phyloP scores from a whole-genome alignment of 2,888 invertebrate genomes.

The Helobdella robusta region DNA sequence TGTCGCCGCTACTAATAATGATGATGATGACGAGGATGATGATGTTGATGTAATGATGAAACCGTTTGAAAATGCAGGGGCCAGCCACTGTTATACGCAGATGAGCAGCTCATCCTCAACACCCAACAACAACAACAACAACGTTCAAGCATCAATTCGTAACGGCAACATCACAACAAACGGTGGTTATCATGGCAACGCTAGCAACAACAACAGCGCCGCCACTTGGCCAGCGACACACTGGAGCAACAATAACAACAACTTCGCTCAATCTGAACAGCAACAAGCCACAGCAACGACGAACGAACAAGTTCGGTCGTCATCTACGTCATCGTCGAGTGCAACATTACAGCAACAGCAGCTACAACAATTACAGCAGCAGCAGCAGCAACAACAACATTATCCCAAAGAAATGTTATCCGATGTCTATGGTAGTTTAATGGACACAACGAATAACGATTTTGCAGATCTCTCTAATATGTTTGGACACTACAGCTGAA shows the following conservation, averaged over 20 bases:
- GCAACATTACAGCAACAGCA: neutral
- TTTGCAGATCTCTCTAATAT: constrained; percentile 16
- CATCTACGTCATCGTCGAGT: neutral
- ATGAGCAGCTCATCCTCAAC: no score
- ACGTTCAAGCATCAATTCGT: no score
- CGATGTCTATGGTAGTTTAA: constrained; percentile 19
- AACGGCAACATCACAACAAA: no score
- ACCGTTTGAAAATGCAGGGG: no score
- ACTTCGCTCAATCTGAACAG: neutral
- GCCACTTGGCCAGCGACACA: neutral
- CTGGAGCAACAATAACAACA: neutral
- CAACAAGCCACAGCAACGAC: neutral
- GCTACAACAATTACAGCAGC: neutral
- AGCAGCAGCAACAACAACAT: constrained; percentile 21
- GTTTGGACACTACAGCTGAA: constrained; percentile 24
- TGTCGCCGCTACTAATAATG: no score
- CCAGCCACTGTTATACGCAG: no score
- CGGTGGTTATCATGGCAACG: constrained; percentile 13
- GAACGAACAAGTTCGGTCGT: constrained; percentile 11
- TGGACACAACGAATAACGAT: constrained; percentile 12
- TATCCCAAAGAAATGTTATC: constrained; percentile 21
- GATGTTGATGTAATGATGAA: no score
- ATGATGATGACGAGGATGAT: no score
- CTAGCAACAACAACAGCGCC: neutral
- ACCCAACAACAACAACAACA: no score